These are phyloP conservation scores for Euborellia annulipes DNA, from an alignment of 1,140 invertebrate species.

Conservation along the genomic window DNA sequence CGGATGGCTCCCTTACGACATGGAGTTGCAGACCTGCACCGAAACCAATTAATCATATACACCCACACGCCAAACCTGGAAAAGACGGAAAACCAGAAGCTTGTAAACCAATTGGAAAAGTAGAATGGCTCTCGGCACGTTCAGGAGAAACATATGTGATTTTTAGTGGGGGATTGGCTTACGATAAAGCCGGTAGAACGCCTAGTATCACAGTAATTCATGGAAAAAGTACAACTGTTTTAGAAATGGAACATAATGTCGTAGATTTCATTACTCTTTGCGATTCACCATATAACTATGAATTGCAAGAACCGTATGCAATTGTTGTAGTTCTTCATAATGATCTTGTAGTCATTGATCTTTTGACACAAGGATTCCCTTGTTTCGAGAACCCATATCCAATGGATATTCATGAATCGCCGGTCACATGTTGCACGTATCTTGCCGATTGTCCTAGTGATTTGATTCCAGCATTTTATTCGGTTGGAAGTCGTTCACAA, in stretches of 20 bases:
- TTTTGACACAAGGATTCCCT: slow-evolving; percentile 86
- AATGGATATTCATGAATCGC: slow-evolving; percentile 97
- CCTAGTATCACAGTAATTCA: slow-evolving; percentile 93
- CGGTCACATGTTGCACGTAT: slow-evolving; percentile 90
- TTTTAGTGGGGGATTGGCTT: slow-evolving; percentile 88
- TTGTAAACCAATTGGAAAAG: slow-evolving; percentile 84
- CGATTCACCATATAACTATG: slow-evolving; percentile 83
- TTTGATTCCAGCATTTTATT: slow-evolving; percentile 86
- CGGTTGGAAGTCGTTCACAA: slow-evolving; percentile 56
- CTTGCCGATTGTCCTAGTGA: slow-evolving; percentile 95
- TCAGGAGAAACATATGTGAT: slow-evolving; percentile 78
- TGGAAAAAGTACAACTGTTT: slow-evolving; percentile 84
- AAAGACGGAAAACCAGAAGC: slow-evolving; percentile 76
- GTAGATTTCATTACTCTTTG: slow-evolving; percentile 92
- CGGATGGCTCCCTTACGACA: slow-evolving; percentile 84
- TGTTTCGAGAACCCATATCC: slow-evolving; percentile 99
- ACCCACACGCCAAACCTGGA: slow-evolving; percentile 81
- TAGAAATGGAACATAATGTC: slow-evolving; percentile 98
- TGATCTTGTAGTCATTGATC: slow-evolving; percentile 95
- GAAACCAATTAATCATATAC: slow-evolving; percentile 65
- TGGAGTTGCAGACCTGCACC: slow-evolving; percentile 64
- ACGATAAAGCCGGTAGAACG: slow-evolving; percentile 73
- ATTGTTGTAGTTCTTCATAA: slow-evolving; percentile 94
- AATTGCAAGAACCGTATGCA: slow-evolving; percentile 92
- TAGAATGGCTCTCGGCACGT: slow-evolving; percentile 84